A percentile compares a stretch with the other conserved stretches of the same genome.
These are phyloP conservation scores for Anorthoa munda DNA, from an alignment of 2,888 invertebrate genomes.

Conservation along the genomic window DNA sequence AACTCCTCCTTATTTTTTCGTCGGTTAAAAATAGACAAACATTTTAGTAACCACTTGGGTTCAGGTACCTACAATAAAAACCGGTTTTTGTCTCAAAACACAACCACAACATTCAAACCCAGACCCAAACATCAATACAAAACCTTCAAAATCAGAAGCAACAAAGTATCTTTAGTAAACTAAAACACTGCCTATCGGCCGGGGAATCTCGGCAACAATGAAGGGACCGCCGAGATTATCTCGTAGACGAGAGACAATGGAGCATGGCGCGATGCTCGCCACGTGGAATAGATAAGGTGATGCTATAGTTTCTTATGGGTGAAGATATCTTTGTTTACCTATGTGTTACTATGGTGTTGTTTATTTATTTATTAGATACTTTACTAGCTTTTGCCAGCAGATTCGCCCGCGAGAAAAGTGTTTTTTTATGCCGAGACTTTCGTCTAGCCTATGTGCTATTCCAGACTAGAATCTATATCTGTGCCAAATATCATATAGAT, in stretches of 20 bases:
- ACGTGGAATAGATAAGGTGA: slow-evolving; percentile 59
- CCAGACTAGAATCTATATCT: too few relatives aligned
- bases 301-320: slow-evolving; percentile 36
- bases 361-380: too few relatives aligned
- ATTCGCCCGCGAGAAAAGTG: too few relatives aligned
- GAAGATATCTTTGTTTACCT: slow-evolving; percentile 1
- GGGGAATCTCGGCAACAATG: slow-evolving; percentile 59
- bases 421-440: too few relatives aligned
- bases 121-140: not conserved
- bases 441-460: too few relatives aligned
- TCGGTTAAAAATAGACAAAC: not conserved
- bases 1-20: too few relatives aligned
- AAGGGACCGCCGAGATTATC: slow-evolving; percentile 54
- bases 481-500: too few relatives aligned
- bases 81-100: not conserved
- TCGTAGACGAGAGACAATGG: slow-evolving; percentile 35
- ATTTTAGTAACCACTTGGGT: not conserved
- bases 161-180: slow-evolving; percentile 38
- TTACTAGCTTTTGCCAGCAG: too few relatives aligned
- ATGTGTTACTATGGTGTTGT: not conserved
- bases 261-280: slow-evolving; percentile 25
- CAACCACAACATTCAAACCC: not conserved
- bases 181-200: slow-evolving; percentile 51
- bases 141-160: slow-evolving; percentile 21
- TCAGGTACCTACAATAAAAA: not conserved